Conservation (phyloP, 2,113 vertebrate species). For the Garra rufa region DNA sequence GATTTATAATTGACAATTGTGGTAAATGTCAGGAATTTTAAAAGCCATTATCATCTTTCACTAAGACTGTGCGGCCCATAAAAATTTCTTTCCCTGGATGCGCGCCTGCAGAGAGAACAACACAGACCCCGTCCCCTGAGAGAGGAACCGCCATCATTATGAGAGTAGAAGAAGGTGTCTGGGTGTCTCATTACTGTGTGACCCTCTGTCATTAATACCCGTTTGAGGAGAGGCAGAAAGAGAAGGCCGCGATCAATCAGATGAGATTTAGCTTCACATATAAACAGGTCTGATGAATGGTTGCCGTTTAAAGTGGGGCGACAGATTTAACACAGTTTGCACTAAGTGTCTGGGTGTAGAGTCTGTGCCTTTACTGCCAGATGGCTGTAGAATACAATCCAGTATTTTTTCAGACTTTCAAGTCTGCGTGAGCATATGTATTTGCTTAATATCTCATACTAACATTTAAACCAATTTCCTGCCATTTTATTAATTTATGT, state of each 20-base stretch:
- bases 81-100: background rate
- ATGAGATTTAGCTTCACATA: slow-evolving; percentile 19
- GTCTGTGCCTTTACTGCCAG: slow-evolving; percentile 26
- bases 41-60: slow-evolving; percentile 15
- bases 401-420: slow-evolving; percentile 8
- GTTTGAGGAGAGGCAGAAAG: slow-evolving; percentile 59
- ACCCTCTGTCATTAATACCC: slow-evolving; percentile 65
- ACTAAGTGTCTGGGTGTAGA: slow-evolving; percentile 16
- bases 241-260: slow-evolving; percentile 25
- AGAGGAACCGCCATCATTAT: slow-evolving; percentile 37
- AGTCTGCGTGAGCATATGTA: slow-evolving; percentile 14
- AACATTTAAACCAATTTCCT: slow-evolving; percentile 8
- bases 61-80: background rate
- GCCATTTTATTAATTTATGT: background rate
- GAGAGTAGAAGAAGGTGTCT: slow-evolving; percentile 53
- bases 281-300: slow-evolving; percentile 38
- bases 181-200: slow-evolving; percentile 62
- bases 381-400: slow-evolving; percentile 12
- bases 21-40: slow-evolving; percentile 26
- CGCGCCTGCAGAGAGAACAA: background rate
- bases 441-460: slow-evolving; percentile 24
- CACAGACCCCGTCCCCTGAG: slow-evolving; percentile 13
- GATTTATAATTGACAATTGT: slow-evolving; percentile 1
- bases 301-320: slow-evolving; percentile 26
- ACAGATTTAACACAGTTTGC: slow-evolving; percentile 32